A percentile compares a stretch with the other conserved stretches of the same genome.
Conservation (phyloP, 37 sponge, comb jelly and placozoan genomes). For the Petrosia ficiformis region DNA sequence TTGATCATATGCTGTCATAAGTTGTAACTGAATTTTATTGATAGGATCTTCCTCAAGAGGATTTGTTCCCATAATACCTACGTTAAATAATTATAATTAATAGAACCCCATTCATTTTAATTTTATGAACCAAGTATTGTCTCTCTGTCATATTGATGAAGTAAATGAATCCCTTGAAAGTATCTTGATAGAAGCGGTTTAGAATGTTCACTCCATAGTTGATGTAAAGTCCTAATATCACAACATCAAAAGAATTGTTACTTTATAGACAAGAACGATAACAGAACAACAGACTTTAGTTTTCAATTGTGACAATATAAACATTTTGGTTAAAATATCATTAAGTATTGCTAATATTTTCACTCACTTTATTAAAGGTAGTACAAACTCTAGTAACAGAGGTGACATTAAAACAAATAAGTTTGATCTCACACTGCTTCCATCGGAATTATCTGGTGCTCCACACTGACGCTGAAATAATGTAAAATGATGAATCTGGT, state of each 20-base stretch:
- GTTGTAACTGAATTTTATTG: not conserved
- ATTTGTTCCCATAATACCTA: too few species aligned
- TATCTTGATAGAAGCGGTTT: not conserved
- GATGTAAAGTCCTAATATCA: slow-evolving; percentile 6
- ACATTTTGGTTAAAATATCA: too few species aligned
- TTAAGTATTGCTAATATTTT: not conserved
- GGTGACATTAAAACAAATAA: slow-evolving; percentile 7
- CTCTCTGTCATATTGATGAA: slow-evolving; percentile 20
- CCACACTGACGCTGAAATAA: not conserved
- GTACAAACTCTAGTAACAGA: slow-evolving; percentile 11
- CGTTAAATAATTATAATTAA: not conserved
- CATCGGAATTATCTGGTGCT: not conserved
- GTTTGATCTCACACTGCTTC: not conserved
- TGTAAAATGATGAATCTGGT: not conserved
- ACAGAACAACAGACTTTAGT: too few species aligned
- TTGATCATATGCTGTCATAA: not conserved
- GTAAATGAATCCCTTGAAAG: not conserved
- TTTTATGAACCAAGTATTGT: slow-evolving; percentile 18
- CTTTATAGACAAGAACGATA: not conserved
- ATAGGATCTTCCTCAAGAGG: not conserved
- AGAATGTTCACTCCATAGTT: slow-evolving; percentile 25
- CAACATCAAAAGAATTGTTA: not conserved
- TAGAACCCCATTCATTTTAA: not conserved
- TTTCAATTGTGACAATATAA: too few species aligned
- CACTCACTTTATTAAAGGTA: slow-evolving; percentile 38